Conservation (phyloP, 2,797 vertebrate genomes). For the Phylloscopus collybita region DNA sequence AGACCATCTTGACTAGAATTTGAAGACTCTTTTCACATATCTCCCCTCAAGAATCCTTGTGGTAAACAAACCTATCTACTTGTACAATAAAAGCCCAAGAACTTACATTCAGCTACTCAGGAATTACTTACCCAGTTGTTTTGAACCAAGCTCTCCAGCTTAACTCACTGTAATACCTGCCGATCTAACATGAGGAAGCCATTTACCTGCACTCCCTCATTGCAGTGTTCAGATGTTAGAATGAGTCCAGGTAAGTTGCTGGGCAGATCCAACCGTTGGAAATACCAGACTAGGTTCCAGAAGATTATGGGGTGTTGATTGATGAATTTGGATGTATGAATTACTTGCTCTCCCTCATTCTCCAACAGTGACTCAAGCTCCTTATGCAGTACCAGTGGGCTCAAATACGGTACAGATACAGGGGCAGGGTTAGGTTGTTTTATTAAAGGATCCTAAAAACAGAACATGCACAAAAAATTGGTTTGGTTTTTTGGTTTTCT, state of each 20-base stretch:
- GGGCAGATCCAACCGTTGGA: constrained; percentile 91
- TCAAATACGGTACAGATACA: constrained; percentile 95
- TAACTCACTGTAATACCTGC: background rate
- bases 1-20: background rate
- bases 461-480: background rate
- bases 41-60: background rate
- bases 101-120: background rate
- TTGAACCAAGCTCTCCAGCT: background rate
- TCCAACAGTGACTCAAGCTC: constrained; percentile 96
- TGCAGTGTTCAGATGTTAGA: constrained; percentile 95
- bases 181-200: accelerated
- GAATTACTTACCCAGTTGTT: background rate
- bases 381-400: constrained; percentile 94
- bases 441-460: constrained; percentile 84
- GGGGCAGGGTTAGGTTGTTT: constrained; percentile 89
- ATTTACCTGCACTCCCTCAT: constrained; percentile 90
- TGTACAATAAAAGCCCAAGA: background rate
- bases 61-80: background rate
- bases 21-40: background rate
- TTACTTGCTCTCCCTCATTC: constrained; percentile 97
- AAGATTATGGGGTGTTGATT: constrained; percentile 98
- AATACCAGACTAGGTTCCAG: constrained; percentile 99
- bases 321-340: constrained; percentile 96
- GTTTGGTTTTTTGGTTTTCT: background rate
- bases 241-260: constrained; percentile 94